Evolutionary conservation across 2,888 invertebrate species (phyloP).

Genomic region (Caenorhabditis drosophilae): DNA sequence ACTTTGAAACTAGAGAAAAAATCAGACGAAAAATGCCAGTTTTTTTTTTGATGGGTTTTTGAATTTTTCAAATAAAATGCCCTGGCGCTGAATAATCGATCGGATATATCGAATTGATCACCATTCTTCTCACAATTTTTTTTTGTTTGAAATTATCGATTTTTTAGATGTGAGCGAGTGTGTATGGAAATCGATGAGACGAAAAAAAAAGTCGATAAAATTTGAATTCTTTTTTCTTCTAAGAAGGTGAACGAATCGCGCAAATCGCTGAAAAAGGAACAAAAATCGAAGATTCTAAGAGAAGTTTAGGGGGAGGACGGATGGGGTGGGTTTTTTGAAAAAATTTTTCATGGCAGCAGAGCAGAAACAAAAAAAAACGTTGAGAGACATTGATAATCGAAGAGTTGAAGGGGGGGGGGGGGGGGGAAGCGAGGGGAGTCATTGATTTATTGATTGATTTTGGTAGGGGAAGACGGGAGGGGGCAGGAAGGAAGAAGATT

Average conservation of each 20-base stretch:
- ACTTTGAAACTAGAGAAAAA: background rate
- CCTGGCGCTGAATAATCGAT: background rate
- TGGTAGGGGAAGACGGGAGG: background rate
- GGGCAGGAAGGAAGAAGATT: slow-evolving; percentile 11
- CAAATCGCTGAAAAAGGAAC: background rate
- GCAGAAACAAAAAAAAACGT: background rate
- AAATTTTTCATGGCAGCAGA: background rate
- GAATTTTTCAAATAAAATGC: background rate
- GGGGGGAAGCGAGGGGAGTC: slow-evolving; percentile 1
- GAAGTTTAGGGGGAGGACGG: slow-evolving; percentile 1
- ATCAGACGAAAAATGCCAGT: background rate
- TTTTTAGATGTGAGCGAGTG: background rate
- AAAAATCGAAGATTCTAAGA: background rate
- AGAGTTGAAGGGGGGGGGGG: background rate
- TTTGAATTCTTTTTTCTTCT: background rate
- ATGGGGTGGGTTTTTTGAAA: too few species aligned
- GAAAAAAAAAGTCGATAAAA: too few species aligned
- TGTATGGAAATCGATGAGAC: background rate
- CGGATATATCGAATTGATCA: background rate
- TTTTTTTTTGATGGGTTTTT: background rate
- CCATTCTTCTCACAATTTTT: too few species aligned
- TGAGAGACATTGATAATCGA: background rate
- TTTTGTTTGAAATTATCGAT: too few species aligned
- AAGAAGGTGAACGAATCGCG: background rate
- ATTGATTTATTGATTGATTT: too few species aligned